Percentiles rank a stretch among this genome's conserved stretches.
These are phyloP conservation scores for Polypedilum vanderplanki DNA, from an alignment of 1,140 invertebrate species.

Conservation along the genomic window DNA sequence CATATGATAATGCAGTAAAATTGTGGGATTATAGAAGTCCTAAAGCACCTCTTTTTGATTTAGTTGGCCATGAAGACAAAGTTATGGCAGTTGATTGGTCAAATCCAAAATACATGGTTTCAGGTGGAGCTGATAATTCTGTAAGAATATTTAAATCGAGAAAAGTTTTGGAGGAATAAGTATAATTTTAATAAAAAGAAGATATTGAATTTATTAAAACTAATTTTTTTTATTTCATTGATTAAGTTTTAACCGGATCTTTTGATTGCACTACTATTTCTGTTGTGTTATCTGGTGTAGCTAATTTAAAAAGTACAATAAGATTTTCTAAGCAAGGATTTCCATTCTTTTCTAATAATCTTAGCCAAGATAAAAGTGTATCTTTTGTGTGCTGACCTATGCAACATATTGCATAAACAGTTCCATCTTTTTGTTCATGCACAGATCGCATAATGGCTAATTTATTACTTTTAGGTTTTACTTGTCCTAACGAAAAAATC, in stretches of 20 bases:
- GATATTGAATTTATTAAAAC: too few relatives aligned
- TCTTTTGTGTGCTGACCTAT: slow-evolving; percentile 84
- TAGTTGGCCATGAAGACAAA: slow-evolving; percentile 91
- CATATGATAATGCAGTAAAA: slow-evolving; percentile 86
- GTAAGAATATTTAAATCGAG: slow-evolving; percentile 80
- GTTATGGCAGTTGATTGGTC: slow-evolving; percentile 92
- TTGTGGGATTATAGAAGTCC: slow-evolving; percentile 93
- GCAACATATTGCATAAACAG: slow-evolving; percentile 76
- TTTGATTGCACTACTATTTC: background rate
- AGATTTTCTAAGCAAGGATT: slow-evolving; percentile 68
- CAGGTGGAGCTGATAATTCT: slow-evolving; percentile 89
- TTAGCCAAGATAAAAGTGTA: slow-evolving; percentile 87
- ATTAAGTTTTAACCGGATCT: background rate
- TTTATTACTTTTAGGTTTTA: slow-evolving; percentile 42
- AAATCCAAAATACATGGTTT: slow-evolving; percentile 74
- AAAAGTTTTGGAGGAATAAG: slow-evolving; percentile 33
- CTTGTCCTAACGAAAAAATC: slow-evolving; percentile 46
- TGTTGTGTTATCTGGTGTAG: slow-evolving; percentile 39
- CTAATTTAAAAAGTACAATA: slow-evolving; percentile 71
- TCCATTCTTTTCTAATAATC: slow-evolving; percentile 66
- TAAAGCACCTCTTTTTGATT: slow-evolving; percentile 85
- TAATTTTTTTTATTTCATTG: background rate
- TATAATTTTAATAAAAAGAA: background rate
- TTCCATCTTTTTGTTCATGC: slow-evolving; percentile 92
- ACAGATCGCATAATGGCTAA: slow-evolving; percentile 53